Evolutionary conservation across 2,113 vertebrate genomes (phyloP), one percentile per base, ranked within the genome.

Genomic region (Phrynosoma blainvillii): DNA sequence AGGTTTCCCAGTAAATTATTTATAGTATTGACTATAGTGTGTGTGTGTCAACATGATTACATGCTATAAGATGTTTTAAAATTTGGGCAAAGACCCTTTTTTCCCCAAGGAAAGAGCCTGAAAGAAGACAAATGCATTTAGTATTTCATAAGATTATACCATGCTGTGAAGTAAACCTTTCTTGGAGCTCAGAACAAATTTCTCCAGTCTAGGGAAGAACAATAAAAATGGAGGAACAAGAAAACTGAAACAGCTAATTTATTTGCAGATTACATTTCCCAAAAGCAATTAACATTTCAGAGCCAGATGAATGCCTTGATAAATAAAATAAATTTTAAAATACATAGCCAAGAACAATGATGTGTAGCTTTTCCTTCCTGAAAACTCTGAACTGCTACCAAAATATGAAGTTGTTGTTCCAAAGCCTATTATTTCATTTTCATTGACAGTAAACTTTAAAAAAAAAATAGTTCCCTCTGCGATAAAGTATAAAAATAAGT

Each of bases 231-330:
- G 70, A 86, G 80, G 70, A 40, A 16, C 40, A 36, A 76, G 91
- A 79, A 66, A 23, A 81, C 59, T 42, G 6, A 87, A 86, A 84
- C 76, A 87, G 27, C 85, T 85, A 86, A 89, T 88, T 89, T 92
- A 90, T 76, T 90, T 93, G 90, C 80, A 84, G 66, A 88, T 80
- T 88, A 80, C 30, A 47, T 27, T 91, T 94, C 78, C 81, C 68
- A 88, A 79, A 85, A 68, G 73, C 79, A 90, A 81, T 81, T 84
- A 7, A 56, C 83, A 80, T n/a, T 79, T 66, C 68, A 85, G 54
- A 91, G 10, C 1, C 23, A 65, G 90, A 91, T 84, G 89, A 13
- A 62, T 54, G 27, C 47, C 65, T 75, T 82, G 20, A 59, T 47
- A 85, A 85, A 30, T 5, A 85, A 62, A 62, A 80, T 86, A 86